A percentile compares a stretch with the other conserved stretches of the same genome.
Conservation (phyloP, 2,797 vertebrate genomes). For the Hippoglossus hippoglossus region DNA sequence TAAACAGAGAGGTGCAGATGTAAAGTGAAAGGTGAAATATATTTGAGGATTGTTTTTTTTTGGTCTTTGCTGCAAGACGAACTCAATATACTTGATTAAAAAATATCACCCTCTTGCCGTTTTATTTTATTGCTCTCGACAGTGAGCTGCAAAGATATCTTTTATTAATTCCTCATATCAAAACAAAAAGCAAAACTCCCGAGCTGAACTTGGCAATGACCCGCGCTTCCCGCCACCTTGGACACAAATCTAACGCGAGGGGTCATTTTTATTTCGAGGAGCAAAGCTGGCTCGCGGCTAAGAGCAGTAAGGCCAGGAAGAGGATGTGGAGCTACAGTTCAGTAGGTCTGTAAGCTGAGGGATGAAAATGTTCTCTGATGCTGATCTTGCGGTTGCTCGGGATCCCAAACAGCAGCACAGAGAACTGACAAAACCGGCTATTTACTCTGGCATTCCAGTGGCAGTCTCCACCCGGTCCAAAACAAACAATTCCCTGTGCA, state of each 20-base stretch:
- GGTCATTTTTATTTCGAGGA: slow-evolving; percentile 50
- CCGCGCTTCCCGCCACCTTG: slow-evolving; percentile 42
- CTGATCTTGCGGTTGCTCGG: slow-evolving; percentile 68
- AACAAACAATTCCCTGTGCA: slow-evolving; percentile 62
- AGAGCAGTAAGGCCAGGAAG: slow-evolving; percentile 52
- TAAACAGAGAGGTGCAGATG: slow-evolving; percentile 39
- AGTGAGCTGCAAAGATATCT: slow-evolving; percentile 24
- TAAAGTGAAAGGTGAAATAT: slow-evolving; percentile 48
- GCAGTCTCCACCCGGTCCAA: slow-evolving; percentile 58
- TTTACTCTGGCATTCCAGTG: slow-evolving; percentile 67
- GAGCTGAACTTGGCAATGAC: slow-evolving; percentile 38
- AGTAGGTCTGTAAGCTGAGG: slow-evolving; percentile 68
- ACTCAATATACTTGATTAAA: slow-evolving; percentile 26
- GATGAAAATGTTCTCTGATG: slow-evolving; percentile 77
- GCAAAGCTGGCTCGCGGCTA: slow-evolving; percentile 48
- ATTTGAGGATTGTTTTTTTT: background rate
- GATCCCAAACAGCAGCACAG: slow-evolving; percentile 65
- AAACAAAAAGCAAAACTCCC: slow-evolving; percentile 38
- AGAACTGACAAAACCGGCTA: slow-evolving; percentile 68
- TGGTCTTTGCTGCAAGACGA: slow-evolving; percentile 17
- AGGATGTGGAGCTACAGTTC: slow-evolving; percentile 65
- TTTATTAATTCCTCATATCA: slow-evolving; percentile 54
- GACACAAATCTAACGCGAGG: slow-evolving; percentile 54
- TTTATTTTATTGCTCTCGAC: slow-evolving; percentile 45
- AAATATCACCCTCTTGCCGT: slow-evolving; percentile 35